phyloP scores from a whole-genome alignment of 2,113 vertebrate species.

The Aramus guarauna region DNA sequence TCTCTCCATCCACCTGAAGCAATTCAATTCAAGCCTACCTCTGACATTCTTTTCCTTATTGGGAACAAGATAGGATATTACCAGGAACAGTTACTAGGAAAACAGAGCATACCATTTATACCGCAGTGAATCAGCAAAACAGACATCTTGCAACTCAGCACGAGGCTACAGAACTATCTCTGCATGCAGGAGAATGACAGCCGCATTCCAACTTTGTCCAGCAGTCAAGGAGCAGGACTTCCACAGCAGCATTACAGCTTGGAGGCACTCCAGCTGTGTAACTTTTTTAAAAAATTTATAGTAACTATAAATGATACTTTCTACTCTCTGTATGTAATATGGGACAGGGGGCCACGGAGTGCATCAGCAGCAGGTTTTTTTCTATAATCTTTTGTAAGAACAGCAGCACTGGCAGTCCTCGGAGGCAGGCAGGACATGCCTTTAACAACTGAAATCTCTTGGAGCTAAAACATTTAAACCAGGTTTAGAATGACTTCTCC shows the following conservation, averaged over 20 bases:
- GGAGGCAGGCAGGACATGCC: background rate
- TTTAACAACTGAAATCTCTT: background rate
- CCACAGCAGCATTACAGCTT: background rate
- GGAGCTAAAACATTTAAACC: background rate
- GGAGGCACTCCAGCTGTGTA: background rate
- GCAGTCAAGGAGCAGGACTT: background rate
- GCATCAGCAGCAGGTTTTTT: background rate
- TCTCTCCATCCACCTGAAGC: background rate
- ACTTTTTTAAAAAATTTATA: too few species aligned
- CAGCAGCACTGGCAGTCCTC: background rate
- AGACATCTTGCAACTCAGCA: background rate
- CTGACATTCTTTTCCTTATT: background rate
- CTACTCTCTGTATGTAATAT: background rate
- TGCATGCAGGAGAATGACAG: background rate
- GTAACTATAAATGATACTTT: background rate
- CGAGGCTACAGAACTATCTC: background rate
- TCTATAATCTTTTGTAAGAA: background rate
- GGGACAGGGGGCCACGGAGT: background rate
- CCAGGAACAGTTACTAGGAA: background rate
- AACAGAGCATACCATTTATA: background rate
- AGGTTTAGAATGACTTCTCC: background rate
- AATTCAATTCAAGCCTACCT: background rate
- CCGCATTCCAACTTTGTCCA: background rate
- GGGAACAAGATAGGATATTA: background rate
- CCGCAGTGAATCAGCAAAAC: background rate